These are phyloP conservation scores for Glossophaga mutica DNA, from an alignment of 2,797 vertebrate genomes.

Conservation along the genomic window DNA sequence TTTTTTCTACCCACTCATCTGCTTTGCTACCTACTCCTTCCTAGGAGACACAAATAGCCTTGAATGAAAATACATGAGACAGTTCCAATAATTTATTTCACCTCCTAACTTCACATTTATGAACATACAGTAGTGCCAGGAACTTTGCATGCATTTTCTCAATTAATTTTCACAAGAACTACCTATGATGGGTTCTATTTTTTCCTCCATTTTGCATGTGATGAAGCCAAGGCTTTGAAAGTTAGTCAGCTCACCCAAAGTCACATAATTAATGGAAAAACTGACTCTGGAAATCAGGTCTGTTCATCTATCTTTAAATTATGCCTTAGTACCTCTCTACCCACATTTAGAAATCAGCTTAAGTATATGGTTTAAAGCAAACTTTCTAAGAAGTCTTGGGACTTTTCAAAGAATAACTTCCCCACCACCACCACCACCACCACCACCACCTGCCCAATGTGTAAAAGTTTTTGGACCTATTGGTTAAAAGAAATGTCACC, in stretches of 20 bases:
- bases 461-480: not conserved
- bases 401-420: not conserved
- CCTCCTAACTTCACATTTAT: not conserved
- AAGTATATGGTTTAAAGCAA: not conserved
- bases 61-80: not conserved
- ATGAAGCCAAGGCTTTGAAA: slow-evolving; percentile 1
- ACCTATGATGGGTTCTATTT: not conserved
- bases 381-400: not conserved
- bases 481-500: not conserved
- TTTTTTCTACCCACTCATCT: not conserved
- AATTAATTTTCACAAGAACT: not conserved
- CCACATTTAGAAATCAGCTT: not conserved
- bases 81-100: not conserved
- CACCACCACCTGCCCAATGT: not conserved
- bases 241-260: not conserved
- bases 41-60: slow-evolving; percentile 8
- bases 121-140: not conserved
- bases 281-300: not conserved
- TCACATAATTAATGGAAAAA: not conserved
- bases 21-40: not conserved
- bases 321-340: not conserved
- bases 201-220: not conserved
- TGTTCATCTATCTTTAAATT: not conserved
- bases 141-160: not conserved
- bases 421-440: too few species aligned